A percentile compares a stretch with the other conserved stretches of the same genome.
Evolutionary conservation across 1,140 invertebrate genomes (phyloP).

Genomic region (Maniola jurtina): DNA sequence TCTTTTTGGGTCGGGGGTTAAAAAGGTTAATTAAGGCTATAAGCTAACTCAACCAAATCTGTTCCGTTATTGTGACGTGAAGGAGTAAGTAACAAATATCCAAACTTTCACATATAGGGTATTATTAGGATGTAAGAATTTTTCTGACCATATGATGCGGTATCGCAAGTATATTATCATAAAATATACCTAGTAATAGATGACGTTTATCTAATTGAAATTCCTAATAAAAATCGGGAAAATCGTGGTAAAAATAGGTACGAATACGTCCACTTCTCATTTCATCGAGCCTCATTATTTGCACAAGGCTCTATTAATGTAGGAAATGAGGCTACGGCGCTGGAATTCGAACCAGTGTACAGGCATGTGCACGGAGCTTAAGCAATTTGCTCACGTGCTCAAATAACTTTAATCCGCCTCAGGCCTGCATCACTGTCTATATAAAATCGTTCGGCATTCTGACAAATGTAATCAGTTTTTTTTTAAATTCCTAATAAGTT

Average conservation of each 20-base stretch:
- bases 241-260: not conserved
- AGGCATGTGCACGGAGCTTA: not conserved
- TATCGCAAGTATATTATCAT: too few species aligned
- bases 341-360: not conserved
- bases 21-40: too few species aligned
- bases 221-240: not conserved
- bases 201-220: not conserved
- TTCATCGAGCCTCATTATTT: not conserved
- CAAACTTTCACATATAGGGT: too few species aligned
- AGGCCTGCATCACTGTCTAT: not conserved
- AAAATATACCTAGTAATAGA: too few species aligned
- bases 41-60: too few species aligned
- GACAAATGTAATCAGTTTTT: not conserved
- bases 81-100: too few species aligned
- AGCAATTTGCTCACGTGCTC: slow-evolving; percentile 8
- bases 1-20: too few species aligned
- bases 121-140: too few species aligned
- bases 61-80: too few species aligned
- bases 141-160: too few species aligned
- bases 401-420: not conserved
- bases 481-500: too few species aligned
- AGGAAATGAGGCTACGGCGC: not conserved
- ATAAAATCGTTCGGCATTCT: not conserved
- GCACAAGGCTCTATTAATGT: not conserved
- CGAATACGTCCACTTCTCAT: not conserved